These are phyloP conservation scores for Solenopsis fugax DNA, from an alignment of 1,140 invertebrate species.

Conservation along the genomic window DNA sequence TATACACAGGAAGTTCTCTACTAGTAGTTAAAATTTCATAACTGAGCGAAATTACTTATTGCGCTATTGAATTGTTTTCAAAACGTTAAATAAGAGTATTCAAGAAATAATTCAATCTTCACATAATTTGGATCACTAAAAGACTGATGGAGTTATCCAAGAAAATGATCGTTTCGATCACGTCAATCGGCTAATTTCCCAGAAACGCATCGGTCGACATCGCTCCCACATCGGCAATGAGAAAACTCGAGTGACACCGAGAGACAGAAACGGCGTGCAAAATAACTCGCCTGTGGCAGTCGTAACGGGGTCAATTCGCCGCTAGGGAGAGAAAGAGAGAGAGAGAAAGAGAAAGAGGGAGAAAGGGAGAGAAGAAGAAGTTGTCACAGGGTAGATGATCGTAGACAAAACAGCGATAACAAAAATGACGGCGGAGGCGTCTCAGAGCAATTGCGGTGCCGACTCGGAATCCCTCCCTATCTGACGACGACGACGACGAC, in stretches of 20 bases:
- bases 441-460: background rate
- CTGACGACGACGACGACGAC: background rate
- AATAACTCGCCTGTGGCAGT: conserved; percentile 39
- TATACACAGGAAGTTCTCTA: background rate
- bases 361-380: conserved; percentile 1
- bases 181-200: conserved; percentile 17
- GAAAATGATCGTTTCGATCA: background rate
- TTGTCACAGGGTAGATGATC: conserved; percentile 54
- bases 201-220: conserved; percentile 21
- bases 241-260: conserved; percentile 24
- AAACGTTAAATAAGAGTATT: background rate
- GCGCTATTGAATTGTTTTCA: background rate
- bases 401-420: conserved; percentile 75
- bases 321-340: conserved; percentile 50
- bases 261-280: conserved; percentile 38
- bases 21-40: conserved; percentile 5
- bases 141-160: background rate
- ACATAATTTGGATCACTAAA: background rate
- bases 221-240: conserved; percentile 15
- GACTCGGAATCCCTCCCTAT: background rate
- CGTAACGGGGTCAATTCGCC: conserved; percentile 64
- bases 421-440: conserved; percentile 31
- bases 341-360: background rate
- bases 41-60: background rate
- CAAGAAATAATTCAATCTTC: background rate